These are phyloP conservation scores for Hippoglossus stenolepis DNA, from an alignment of 2,113 vertebrate species.

Conservation along the genomic window DNA sequence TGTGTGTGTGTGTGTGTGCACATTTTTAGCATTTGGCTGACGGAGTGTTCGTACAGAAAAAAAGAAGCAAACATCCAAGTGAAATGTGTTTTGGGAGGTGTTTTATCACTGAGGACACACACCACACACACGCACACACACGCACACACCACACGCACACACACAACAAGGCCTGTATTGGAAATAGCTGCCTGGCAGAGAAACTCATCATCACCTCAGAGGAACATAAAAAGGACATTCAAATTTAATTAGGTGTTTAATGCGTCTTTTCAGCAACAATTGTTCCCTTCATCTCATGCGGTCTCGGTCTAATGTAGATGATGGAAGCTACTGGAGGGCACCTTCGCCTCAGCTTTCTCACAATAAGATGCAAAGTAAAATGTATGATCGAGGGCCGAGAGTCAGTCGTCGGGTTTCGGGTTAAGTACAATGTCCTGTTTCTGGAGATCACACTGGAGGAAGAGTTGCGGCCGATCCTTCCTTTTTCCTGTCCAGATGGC, in stretches of 20 bases:
- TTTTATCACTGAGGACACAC: conserved; percentile 51
- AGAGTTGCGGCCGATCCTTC: conserved; percentile 54
- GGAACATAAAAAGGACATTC: neutral
- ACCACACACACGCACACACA: neutral
- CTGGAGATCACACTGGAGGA: conserved; percentile 50
- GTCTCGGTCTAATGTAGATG: neutral
- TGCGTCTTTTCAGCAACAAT: neutral
- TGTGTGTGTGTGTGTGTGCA: conserved; percentile 1
- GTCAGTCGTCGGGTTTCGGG: conserved; percentile 5
- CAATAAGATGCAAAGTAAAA: neutral
- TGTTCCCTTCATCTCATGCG: neutral
- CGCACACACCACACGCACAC: conserved; percentile 14
- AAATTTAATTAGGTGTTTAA: conserved; percentile 3
- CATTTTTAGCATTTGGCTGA: conserved; percentile 31
- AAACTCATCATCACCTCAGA: neutral
- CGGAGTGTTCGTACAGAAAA: conserved; percentile 21
- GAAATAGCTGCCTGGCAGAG: conserved; percentile 26
- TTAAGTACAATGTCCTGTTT: conserved; percentile 37
- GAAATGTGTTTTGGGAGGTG: conserved; percentile 59
- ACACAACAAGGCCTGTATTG: conserved; percentile 7
- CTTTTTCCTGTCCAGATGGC: conserved; percentile 80
- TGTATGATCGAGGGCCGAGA: neutral
- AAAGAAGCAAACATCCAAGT: conserved; percentile 10
- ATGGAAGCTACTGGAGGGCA: too few relatives aligned
- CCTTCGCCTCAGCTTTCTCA: too few relatives aligned